phyloP scores from a whole-genome alignment of 2,888 invertebrate genomes.

The Masnerella sp. region DNA sequence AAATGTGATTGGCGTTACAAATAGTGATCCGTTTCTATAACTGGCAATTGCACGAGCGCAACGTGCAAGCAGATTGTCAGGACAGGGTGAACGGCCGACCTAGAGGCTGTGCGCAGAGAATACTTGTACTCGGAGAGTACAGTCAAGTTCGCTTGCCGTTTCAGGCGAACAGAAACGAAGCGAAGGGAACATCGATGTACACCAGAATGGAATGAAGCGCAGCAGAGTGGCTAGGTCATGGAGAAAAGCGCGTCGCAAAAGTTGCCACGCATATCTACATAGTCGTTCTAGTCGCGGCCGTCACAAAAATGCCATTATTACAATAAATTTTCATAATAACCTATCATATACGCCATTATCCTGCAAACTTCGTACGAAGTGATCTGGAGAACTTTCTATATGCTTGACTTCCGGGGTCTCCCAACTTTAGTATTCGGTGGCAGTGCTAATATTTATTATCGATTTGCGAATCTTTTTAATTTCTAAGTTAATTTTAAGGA shows the following conservation, averaged over 20 bases:
- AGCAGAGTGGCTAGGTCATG: slow-evolving; percentile 72
- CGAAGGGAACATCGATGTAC: slow-evolving; percentile 61
- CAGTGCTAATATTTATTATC: too few relatives aligned
- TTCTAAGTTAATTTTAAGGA: too few relatives aligned
- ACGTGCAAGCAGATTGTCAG: slow-evolving; percentile 67
- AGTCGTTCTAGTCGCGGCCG: too few relatives aligned
- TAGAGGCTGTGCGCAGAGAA: slow-evolving; percentile 73
- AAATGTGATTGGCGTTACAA: slow-evolving; percentile 67
- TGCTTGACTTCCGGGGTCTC: too few relatives aligned
- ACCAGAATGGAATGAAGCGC: slow-evolving; percentile 61
- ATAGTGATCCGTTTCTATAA: slow-evolving; percentile 65
- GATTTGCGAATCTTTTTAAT: too few relatives aligned
- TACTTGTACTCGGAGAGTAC: slow-evolving; percentile 64
- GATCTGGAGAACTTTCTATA: too few relatives aligned
- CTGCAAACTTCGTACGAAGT: too few relatives aligned
- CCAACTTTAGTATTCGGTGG: too few relatives aligned
- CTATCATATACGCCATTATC: too few relatives aligned
- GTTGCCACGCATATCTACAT: slow-evolving; percentile 69
- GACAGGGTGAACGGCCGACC: slow-evolving; percentile 77
- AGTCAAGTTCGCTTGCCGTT: slow-evolving; percentile 58
- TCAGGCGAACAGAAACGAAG: slow-evolving; percentile 64
- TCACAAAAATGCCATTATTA: too few relatives aligned
- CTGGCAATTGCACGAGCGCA: slow-evolving; percentile 63
- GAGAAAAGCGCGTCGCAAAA: slow-evolving; percentile 69
- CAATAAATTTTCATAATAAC: too few relatives aligned